Base-by-base conservation (phyloP, 2,113 vertebrate species). In the Acrocephalus arundinaceus region DNA sequence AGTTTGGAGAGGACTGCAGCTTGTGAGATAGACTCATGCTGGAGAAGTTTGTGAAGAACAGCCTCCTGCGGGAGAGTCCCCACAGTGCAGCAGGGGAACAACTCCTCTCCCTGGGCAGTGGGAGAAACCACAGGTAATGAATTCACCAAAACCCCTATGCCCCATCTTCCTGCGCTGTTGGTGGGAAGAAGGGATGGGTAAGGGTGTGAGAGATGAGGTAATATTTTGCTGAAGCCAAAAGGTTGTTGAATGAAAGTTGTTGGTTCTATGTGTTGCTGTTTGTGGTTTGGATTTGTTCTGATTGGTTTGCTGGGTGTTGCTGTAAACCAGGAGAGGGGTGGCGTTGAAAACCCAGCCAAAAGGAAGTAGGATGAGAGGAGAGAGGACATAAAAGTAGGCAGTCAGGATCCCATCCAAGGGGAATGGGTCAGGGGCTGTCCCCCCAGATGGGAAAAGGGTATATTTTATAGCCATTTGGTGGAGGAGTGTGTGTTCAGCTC, bases 21-120 rank as follows among this genome's bases (percentile, higher is more conserved):
- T 71, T 1, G 0, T 51, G 45, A 51, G 15, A 61, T 8, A 6
- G 30, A 71, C 30, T n/a, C 52, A 76, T 0, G 0, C 2, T 59
- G 52, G 43, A 58, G 35, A 59, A 43, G 43, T 11, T 35, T 0
- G 0, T 51, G 54, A 66, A 68, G 43, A 67, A 43, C 1, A 1
- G 4, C 15, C 6, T 76, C 45, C 45, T 49, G 37, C 37, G 25
- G 25, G 21, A 76, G 25, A 4, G 14, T 35, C 9, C 13, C 54
- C 21, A 45, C 2, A 6, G 45, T 22, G 6, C 31, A 76, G 25
- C 31, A 67, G 20, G 16, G 15, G 15, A 67, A 59, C 7, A 21
- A 27, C 37, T 45, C 37, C 52, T 67, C 27, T 37, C 31, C 27
- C 17, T 68, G 25, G 15, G 20, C 11, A 68, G 9, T 13, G 7